Evolutionary conservation across 2,797 vertebrate genomes (phyloP).

Genomic region (Mastacembelus armatus): DNA sequence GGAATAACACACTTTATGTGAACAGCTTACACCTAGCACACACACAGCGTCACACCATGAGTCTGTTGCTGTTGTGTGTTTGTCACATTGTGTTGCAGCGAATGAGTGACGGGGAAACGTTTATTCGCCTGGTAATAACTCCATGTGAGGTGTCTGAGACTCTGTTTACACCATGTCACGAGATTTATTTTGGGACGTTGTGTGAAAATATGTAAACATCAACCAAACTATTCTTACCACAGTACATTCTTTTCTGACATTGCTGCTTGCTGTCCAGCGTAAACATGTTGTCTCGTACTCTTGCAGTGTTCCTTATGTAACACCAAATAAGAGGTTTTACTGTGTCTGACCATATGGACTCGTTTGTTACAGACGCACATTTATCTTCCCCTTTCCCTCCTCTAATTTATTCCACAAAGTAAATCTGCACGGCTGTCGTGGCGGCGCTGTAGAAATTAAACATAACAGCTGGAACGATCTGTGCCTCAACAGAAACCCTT

Average conservation of each 20-base stretch:
- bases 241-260: slow-evolving; percentile 1
- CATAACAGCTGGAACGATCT: not conserved
- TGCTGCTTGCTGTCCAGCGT: not conserved
- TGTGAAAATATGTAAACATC: slow-evolving; percentile 37
- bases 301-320: slow-evolving; percentile 12
- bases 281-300: slow-evolving; percentile 21
- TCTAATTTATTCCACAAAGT: too few species aligned
- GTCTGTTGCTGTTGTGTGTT: slow-evolving; percentile 31
- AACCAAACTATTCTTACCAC: slow-evolving; percentile 5
- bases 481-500: not conserved
- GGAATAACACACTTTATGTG: slow-evolving; percentile 51
- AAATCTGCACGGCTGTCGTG: too few species aligned
- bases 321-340: not conserved
- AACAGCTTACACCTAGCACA: slow-evolving; percentile 42
- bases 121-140: slow-evolving; percentile 51
- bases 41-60: slow-evolving; percentile 19
- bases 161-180: slow-evolving; percentile 63
- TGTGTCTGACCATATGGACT: not conserved
- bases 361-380: not conserved
- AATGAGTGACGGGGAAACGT: slow-evolving; percentile 65
- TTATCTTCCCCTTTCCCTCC: too few species aligned
- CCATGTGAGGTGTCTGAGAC: slow-evolving; percentile 38
- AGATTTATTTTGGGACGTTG: slow-evolving; percentile 26
- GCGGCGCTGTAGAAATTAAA: not conserved
- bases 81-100: slow-evolving; percentile 44